A percentile compares a stretch with the other conserved stretches of the same genome.
These are phyloP conservation scores for Corythornis madagascariensis DNA, from an alignment of 2,113 vertebrate species.

Conservation along the genomic window DNA sequence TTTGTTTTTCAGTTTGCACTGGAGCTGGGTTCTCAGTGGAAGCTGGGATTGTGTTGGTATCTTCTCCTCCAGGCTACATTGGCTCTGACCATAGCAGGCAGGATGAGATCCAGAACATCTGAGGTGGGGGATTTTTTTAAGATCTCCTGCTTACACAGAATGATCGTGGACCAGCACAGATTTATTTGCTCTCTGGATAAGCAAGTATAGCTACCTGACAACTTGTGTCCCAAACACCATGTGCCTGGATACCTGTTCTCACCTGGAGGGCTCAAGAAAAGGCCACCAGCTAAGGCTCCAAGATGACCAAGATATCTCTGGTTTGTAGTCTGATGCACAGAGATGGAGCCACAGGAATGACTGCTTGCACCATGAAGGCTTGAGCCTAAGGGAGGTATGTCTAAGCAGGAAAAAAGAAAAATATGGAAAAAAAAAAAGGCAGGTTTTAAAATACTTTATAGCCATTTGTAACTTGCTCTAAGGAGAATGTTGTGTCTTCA, in stretches of 20 bases:
- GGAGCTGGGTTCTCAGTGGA: neutral
- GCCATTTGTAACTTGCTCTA: neutral
- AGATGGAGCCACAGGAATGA: neutral
- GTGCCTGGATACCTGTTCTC: neutral
- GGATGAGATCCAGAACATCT: neutral
- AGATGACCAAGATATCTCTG: neutral
- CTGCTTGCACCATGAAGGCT: rapidly evolving
- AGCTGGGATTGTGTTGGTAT: neutral
- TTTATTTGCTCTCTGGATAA: neutral
- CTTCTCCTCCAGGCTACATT: neutral
- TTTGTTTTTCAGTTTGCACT: neutral
- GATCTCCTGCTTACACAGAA: neutral
- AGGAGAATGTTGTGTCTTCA: neutral
- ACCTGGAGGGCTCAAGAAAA: neutral
- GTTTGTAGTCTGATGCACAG: neutral
- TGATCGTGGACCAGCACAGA: rapidly evolving
- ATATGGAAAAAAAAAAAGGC: neutral
- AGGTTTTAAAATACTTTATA: neutral
- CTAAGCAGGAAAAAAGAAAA: neutral
- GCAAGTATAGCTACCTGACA: neutral
- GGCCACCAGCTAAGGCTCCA: neutral
- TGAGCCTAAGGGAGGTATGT: neutral
- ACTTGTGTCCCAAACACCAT: neutral
- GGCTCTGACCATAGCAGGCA: neutral
- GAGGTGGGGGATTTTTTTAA: neutral